Evolutionary conservation across 2,888 invertebrate genomes (phyloP), one percentile per base, ranked within the genome.

Genomic region (Thalpophila matura): DNA sequence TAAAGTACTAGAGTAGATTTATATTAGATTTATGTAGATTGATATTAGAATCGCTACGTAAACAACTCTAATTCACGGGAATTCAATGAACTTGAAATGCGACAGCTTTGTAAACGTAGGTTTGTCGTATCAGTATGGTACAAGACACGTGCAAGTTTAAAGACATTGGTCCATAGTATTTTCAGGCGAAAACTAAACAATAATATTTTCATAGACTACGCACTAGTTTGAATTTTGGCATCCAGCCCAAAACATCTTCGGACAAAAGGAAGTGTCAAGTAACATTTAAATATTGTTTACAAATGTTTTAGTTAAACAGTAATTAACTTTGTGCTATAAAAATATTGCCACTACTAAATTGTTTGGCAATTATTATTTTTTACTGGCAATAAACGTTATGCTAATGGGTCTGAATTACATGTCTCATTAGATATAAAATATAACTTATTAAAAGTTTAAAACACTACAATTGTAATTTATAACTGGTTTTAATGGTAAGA

Each of bases 181-280:
- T 16, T n/a, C 9, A 20, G 12, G n/a, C 27, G 3, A 27, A 26
- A 27, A 6, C 16, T 27, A 16, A 45, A 27, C 43, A 27, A 45
- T 45, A 27, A 45, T 27, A 27, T 45, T 27, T 27, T 10, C 26
- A 18, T 45, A 43, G 43, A 27, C 16, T 5, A 16, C 12, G 45
- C 27, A 29, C 18, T 29, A 12, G 18, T 27, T 29, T 45, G 6
- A 24, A 35, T 51, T 10, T 40, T 61, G 42, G 61, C 42, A 63
- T 18, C 7, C 2, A 33, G 40, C 42, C 42, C 14, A 7, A 7
- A 35, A 16, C 10, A 49, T 5, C 0, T 5, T 9, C 18, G 12
- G 14, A 35, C 7, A 29, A 12, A 20, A 29, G 24, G 29, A 64
- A 53, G 27, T 16, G 18, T 18, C 27, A 29, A 51, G 29, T 33